A percentile compares a stretch with the other conserved stretches of the same genome.
Conservation (phyloP, 1,140 invertebrate genomes). For the Platorchestia sp. region DNA sequence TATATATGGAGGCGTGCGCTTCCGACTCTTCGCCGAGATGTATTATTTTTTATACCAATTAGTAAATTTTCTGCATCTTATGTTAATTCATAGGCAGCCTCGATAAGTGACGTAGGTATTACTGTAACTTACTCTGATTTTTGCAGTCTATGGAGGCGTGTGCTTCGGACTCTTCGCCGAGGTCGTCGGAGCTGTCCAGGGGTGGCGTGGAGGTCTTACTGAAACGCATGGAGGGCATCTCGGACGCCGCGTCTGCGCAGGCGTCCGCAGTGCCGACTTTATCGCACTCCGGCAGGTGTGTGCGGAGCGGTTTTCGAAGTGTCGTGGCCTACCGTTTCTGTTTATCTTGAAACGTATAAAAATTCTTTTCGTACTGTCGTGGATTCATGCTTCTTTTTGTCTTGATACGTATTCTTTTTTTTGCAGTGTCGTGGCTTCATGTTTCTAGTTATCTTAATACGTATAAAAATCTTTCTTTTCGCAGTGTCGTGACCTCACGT, state of each 20-base stretch:
- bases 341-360: background rate
- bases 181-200: slow-evolving; percentile 19
- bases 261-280: background rate
- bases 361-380: background rate
- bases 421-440: too few species aligned
- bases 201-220: slow-evolving; percentile 22
- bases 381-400: too few species aligned
- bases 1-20: background rate
- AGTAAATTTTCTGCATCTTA: too few species aligned
- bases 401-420: background rate
- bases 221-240: slow-evolving; percentile 36
- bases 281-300: background rate
- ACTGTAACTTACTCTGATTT: background rate
- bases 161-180: background rate
- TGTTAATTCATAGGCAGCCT: background rate
- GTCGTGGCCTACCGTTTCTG: background rate
- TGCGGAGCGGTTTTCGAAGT: too few species aligned
- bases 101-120: background rate
- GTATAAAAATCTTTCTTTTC: too few species aligned
- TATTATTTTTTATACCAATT: too few species aligned
- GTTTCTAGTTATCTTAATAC: too few species aligned
- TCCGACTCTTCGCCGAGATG: background rate
- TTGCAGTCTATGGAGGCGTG: background rate
- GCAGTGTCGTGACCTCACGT: too few species aligned
- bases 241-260: background rate